Evolutionary conservation across 35 echinoderm and acorn worm genomes (phyloP), one percentile per base, ranked within the genome.

Genomic region (Antedon bifida): DNA sequence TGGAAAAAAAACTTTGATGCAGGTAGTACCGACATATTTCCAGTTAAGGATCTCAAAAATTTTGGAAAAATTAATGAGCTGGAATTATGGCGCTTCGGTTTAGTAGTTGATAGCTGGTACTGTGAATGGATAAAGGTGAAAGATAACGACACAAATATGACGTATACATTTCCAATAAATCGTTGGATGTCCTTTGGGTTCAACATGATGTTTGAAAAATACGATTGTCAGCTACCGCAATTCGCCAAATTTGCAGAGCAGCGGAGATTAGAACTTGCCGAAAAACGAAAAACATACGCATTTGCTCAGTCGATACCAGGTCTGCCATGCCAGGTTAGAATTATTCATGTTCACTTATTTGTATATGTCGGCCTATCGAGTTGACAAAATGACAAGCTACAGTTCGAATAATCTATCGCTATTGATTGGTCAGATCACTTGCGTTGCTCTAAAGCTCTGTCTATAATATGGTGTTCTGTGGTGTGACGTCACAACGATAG

Each of bases 1-100:
- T 97, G 87, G 84, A 82, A 84, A 26, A 74, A 97, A 34, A 90
- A 92, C 46, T 90, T 97, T 32, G 88, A 97, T 76, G 26, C 56
- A 0, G 90, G 94, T 12, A 79, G 30, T 5, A n/a, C 75, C 21
- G 88, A 97, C 39, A 46, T 28, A 28, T 97, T 88, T 55, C 94
- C 90, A 21, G 85, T 97, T 10, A 32, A 29, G 0, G 88, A 88
- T 55, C 79, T 97, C 26, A 29, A 87, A 4, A 82, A 90, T 74
- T 97, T 97, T 73, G 94, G 94, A 9, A 0, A 32, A 21, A 46
- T 92, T 7, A 36, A 5, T 29, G 74, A 46, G n/a, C 85, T 97
- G 34, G 94, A 97, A 81, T 28, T 92, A 3, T 92, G 93, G 93
- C 51, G 80, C 0, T 87, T 85, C 31, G 81, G 76, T 0, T 10